Conservation (phyloP, 2,888 invertebrate genomes). For the Calliphora vomitoria region DNA sequence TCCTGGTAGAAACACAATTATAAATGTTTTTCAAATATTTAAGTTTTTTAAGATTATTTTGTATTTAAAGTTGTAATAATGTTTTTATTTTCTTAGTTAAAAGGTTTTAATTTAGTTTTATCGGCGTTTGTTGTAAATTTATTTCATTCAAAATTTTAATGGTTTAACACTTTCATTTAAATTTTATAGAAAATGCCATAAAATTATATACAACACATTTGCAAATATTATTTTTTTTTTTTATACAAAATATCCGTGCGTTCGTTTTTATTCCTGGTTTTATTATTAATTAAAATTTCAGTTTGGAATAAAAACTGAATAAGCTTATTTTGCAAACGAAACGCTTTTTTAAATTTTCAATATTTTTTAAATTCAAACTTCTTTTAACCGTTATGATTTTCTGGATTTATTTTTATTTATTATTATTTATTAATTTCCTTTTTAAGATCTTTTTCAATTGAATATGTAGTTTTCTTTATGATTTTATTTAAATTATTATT, state of each 20-base stretch:
- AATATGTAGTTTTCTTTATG: conserved; percentile 28
- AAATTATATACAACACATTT: conserved; percentile 63
- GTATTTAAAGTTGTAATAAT: conserved; percentile 12
- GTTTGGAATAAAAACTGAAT: conserved; percentile 73
- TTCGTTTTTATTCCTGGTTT: conserved; percentile 72
- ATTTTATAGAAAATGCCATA: conserved; percentile 73
- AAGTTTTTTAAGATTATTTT: conserved; percentile 16
- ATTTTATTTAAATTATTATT: conserved; percentile 43
- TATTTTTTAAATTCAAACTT: conserved; percentile 29
- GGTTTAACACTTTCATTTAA: conserved; percentile 63
- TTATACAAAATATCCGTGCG: conserved; percentile 76
- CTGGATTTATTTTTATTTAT: not conserved
- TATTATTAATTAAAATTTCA: conserved; percentile 16
- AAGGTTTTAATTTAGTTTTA: conserved; percentile 63
- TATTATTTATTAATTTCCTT: not conserved
- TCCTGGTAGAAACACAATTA: conserved; percentile 42
- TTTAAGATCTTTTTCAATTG: not conserved
- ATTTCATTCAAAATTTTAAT: conserved; percentile 56
- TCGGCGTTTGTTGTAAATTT: conserved; percentile 48
- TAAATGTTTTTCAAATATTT: not conserved
- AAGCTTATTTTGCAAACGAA: conserved; percentile 74
- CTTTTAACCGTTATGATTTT: conserved; percentile 56
- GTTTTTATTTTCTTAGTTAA: conserved; percentile 58
- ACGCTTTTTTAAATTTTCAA: conserved; percentile 23
- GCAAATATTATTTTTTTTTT: conserved; percentile 49